phyloP scores from a whole-genome alignment of 1,140 invertebrate species.

The Tetramorium alpestre region DNA sequence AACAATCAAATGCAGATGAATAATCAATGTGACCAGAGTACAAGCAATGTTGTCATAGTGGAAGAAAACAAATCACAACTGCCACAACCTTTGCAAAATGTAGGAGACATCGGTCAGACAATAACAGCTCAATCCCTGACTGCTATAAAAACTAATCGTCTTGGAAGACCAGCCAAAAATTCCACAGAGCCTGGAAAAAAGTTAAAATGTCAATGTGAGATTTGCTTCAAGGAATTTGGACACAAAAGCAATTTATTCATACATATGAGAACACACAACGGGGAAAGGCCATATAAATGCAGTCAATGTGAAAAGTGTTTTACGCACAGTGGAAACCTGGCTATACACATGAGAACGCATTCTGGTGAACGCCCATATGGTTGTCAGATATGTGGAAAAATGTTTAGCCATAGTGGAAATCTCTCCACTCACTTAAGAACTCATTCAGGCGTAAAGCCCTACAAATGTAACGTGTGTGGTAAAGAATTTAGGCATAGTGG shows the following conservation, averaged over 20 bases:
- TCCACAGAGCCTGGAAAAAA: constrained; percentile 75
- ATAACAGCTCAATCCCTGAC: constrained; percentile 34
- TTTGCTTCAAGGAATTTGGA: constrained; percentile 87
- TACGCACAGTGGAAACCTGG: constrained; percentile 88
- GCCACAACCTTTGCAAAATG: constrained; percentile 56
- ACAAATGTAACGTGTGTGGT: constrained; percentile 86
- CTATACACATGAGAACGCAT: constrained; percentile 88
- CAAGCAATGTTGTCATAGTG: background rate
- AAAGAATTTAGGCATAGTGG: constrained; percentile 87
- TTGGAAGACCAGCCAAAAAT: constrained; percentile 78
- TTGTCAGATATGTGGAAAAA: constrained; percentile 88
- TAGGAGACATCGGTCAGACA: constrained; percentile 45
- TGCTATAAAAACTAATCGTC: constrained; percentile 70
- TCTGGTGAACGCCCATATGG: constrained; percentile 88
- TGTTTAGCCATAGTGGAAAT: constrained; percentile 87
- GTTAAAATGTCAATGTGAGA: constrained; percentile 85
- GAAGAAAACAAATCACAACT: constrained; percentile 38
- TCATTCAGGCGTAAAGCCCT: constrained; percentile 86
- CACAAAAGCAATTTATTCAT: constrained; percentile 87
- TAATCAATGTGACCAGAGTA: constrained; percentile 57
- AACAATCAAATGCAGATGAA: constrained; percentile 52
- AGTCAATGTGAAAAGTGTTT: constrained; percentile 90
- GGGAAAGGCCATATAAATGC: constrained; percentile 90
- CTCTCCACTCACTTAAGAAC: constrained; percentile 87
- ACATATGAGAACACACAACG: constrained; percentile 88